Evolutionary conservation across 2,888 invertebrate genomes (phyloP), one percentile per base, ranked within the genome.

Genomic region (Cheilosia vernalis): DNA sequence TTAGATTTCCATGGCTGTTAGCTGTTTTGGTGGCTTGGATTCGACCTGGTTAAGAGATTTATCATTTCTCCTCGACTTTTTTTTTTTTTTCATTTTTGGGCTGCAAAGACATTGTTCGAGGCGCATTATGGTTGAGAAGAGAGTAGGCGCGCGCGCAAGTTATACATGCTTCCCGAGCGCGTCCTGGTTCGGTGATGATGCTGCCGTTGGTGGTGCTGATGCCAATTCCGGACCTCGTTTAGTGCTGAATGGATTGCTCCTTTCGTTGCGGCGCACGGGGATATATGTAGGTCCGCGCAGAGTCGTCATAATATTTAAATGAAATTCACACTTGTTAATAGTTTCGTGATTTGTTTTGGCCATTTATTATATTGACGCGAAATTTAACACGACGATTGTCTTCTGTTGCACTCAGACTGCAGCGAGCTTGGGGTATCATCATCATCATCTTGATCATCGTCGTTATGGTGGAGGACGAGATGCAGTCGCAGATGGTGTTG

Each of bases 281-380:
- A 37, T 30, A 61, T 70, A 78, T 78, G 42, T 70, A 61, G 72
- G 73, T 83, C 73, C 72, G 56, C 72, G 56, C 63, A 67, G 78
- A 73, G 82, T 82, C 82, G 82, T 86, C 86, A 86, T 86, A 86
- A 86, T 86, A 86, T 86, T 86, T 86, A 86, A 87, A 87, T 87
- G 94, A 4, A 93, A 93, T 88, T 88, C 88, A 88, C 88, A 88
- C 88, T 53, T 91, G 92, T 72, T 88, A 87, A 87, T 88, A 87
- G 80, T 88, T 87, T 87, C 86, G 87, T 88, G 88, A 88, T 88
- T 88, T 88, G 88, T 88, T 88, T 87, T 78, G 86, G 78, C 87
- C 87, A 88, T 88, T 88, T 87, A 87, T 88, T 87, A 88, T 88
- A 87, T 87, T 88, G 88, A 87, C 88, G 88, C 87, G 88, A 87